Percentiles rank a stretch among this genome's conserved stretches.
These are phyloP conservation scores for Meganola albula DNA, from an alignment of 2,888 invertebrate species.

Conservation along the genomic window DNA sequence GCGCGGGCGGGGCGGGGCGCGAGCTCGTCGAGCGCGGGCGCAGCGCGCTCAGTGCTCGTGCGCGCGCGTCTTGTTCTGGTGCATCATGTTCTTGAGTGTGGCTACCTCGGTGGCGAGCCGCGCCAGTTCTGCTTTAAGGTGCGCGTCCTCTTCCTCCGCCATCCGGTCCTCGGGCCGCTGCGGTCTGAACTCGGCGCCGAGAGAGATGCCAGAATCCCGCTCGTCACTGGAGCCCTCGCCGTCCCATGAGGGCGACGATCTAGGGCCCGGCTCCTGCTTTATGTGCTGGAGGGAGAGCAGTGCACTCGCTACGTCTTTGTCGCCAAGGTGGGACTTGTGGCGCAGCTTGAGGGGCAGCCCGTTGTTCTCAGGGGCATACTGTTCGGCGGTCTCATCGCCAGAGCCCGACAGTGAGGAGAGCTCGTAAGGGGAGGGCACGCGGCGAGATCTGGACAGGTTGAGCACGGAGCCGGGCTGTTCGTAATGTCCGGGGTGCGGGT, in stretches of 20 bases:
- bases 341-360: constrained; percentile 92
- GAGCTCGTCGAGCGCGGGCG: constrained; percentile 50
- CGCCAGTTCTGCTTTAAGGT: constrained; percentile 90
- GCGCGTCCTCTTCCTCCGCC: constrained; percentile 81
- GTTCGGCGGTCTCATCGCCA: constrained; percentile 70
- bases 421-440: constrained; percentile 87
- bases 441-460: constrained; percentile 82
- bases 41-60: constrained; percentile 66
- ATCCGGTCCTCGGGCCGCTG: constrained; percentile 57
- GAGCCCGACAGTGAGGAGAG: constrained; percentile 85
- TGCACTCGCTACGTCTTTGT: constrained; percentile 92
- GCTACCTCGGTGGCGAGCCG: constrained; percentile 94
- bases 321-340: constrained; percentile 93
- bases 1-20: constrained; percentile 32
- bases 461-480: constrained; percentile 82
- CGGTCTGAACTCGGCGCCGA: constrained; percentile 82
- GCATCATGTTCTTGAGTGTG: constrained; percentile 89
- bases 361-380: constrained; percentile 82
- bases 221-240: constrained; percentile 94
- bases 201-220: constrained; percentile 91
- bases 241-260: constrained; percentile 91
- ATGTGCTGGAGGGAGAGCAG: constrained; percentile 90
- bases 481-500: constrained; percentile 75
- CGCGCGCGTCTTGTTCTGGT: constrained; percentile 76
- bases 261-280: constrained; percentile 89